Evolutionary conservation across 2,888 invertebrate genomes (phyloP).

Genomic region (Microplitis deprimator): DNA sequence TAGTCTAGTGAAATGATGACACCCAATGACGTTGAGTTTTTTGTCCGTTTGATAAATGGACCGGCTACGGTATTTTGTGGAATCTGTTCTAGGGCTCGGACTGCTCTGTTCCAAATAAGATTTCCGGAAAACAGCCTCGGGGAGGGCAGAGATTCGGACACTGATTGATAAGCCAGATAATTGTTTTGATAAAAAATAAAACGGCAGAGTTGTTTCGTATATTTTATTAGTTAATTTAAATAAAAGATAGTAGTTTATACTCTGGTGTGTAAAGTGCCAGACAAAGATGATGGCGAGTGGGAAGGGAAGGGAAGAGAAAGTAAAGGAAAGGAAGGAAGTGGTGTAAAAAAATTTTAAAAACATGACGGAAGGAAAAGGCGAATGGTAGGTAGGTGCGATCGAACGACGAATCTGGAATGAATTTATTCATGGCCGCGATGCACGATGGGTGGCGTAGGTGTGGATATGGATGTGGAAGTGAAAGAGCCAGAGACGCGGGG

Average conservation of each 20-base stretch:
- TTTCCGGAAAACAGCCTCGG: no score
- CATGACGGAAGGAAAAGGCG: slow-evolving; percentile 35
- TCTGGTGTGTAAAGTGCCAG: slow-evolving; percentile 19
- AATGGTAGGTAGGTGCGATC: slow-evolving; percentile 57
- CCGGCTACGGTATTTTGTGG: slow-evolving; percentile 40
- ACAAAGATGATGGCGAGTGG: slow-evolving; percentile 6
- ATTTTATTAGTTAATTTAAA: slow-evolving; percentile 4
- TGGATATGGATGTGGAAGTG: slow-evolving; percentile 38
- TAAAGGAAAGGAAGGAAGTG: slow-evolving; percentile 20
- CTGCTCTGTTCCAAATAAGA: neutral
- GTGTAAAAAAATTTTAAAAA: slow-evolving; percentile 26
- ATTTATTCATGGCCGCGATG: slow-evolving; percentile 69
- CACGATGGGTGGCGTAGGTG: slow-evolving; percentile 16
- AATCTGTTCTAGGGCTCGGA: slow-evolving; percentile 6
- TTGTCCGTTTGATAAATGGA: slow-evolving; percentile 66
- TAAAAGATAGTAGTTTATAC: slow-evolving; percentile 8
- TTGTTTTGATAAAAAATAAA: no score
- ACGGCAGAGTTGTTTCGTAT: neutral
- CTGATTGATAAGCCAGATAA: no score
- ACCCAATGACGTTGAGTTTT: slow-evolving; percentile 68
- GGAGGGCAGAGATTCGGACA: no score
- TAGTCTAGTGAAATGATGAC: slow-evolving; percentile 56
- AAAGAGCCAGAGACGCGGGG: slow-evolving; percentile 52
- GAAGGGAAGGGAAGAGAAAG: slow-evolving; percentile 11
- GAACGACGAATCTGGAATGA: slow-evolving; percentile 65